These are phyloP conservation scores for Zosterops borbonicus DNA, from an alignment of 2,113 vertebrate genomes.

Conservation along the genomic window DNA sequence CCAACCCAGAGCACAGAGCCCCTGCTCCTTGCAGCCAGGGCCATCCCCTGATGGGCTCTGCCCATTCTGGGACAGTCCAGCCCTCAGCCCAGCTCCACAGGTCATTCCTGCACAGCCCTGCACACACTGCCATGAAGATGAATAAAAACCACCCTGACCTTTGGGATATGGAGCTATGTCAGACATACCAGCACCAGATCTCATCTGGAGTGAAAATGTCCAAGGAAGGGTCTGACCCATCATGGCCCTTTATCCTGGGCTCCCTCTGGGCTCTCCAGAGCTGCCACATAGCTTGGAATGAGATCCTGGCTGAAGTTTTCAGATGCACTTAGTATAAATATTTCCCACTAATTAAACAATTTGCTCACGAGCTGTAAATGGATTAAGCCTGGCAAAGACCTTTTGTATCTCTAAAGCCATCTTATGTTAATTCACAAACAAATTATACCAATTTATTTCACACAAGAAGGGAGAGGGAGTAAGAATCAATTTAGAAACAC, in stretches of 20 bases:
- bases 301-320: background rate
- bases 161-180: background rate
- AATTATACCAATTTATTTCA: background rate
- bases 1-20: background rate
- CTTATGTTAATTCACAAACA: background rate
- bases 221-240: background rate
- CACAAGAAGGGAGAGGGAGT: background rate
- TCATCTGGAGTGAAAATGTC: background rate
- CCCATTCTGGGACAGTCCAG: background rate
- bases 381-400: background rate
- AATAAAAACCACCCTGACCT: background rate
- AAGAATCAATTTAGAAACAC: background rate
- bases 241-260: background rate
- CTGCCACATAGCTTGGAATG: background rate
- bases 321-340: background rate
- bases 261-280: background rate
- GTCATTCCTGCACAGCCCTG: background rate
- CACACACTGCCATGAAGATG: background rate
- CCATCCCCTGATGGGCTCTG: accelerated
- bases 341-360: constrained; percentile 15
- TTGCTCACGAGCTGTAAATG: background rate
- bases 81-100: background rate
- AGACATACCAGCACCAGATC: background rate
- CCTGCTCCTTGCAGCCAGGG: too few relatives aligned
- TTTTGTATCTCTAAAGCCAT: background rate